Evolutionary conservation across 2,113 vertebrate species (phyloP).

Genomic region (Pseudolaguvia tuberculata): DNA sequence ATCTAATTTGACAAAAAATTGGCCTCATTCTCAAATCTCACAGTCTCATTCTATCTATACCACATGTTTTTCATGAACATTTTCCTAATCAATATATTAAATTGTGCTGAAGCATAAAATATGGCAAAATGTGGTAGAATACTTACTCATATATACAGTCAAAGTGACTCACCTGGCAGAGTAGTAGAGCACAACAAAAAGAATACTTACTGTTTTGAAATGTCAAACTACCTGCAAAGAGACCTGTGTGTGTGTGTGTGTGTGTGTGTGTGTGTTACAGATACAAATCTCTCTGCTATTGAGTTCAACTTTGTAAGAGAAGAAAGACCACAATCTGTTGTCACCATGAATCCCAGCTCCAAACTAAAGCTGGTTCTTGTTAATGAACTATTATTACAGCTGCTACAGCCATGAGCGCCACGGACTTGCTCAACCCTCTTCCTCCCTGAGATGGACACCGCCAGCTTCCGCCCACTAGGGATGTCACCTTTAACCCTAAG

Average conservation of each 20-base stretch:
- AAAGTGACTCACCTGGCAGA: neutral
- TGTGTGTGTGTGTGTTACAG: neutral
- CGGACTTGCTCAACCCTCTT: slow-evolving; percentile 47
- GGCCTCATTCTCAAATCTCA: too few relatives aligned
- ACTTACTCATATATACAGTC: neutral
- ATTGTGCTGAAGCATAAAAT: neutral
- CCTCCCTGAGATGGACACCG: slow-evolving; percentile 57
- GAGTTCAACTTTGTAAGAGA: slow-evolving; percentile 36
- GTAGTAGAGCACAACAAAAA: neutral
- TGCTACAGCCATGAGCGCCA: slow-evolving; percentile 64
- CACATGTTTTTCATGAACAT: neutral
- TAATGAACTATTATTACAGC: slow-evolving; percentile 72
- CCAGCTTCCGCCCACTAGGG: slow-evolving; percentile 59
- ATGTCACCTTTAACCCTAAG: slow-evolving; percentile 63
- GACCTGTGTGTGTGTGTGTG: slow-evolving; percentile 2
- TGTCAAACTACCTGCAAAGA: neutral
- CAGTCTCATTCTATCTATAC: neutral
- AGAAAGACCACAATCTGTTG: slow-evolving; percentile 62
- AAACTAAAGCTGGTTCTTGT: slow-evolving; percentile 50
- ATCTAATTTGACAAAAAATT: too few relatives aligned
- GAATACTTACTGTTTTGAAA: neutral
- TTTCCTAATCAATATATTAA: neutral
- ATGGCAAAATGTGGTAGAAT: neutral
- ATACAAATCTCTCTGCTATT: neutral
- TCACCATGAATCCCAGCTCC: slow-evolving; percentile 41